Evolutionary conservation across 2,113 vertebrate species (phyloP).

Genomic region (Pachypanchax playfairii): DNA sequence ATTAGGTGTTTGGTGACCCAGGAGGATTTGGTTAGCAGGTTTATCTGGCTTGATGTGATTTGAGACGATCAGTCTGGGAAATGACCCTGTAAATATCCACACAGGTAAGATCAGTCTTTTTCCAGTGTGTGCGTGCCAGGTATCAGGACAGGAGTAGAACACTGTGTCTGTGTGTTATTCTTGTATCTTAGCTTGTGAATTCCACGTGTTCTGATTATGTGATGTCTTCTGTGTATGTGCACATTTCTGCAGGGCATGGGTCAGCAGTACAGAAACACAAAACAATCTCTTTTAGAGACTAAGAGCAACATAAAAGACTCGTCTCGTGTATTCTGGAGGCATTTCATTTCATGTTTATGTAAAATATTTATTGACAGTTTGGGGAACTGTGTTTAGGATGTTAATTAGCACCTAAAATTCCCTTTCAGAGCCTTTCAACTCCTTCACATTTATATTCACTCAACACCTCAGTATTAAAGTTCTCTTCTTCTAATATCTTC

Average conservation of each 20-base stretch:
- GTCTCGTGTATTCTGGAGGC: too few species aligned
- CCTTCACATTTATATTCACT: conserved; percentile 28
- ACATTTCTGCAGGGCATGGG: not conserved
- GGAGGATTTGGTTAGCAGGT: conserved; percentile 61
- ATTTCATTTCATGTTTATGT: not conserved
- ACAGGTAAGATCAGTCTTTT: conserved; percentile 55
- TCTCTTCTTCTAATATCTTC: conserved; percentile 1
- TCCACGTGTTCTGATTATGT: not conserved
- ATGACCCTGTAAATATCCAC: conserved; percentile 41
- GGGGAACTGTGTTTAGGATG: not conserved
- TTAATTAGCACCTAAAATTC: conserved; percentile 25
- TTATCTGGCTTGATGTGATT: conserved; percentile 50
- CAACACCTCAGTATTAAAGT: conserved; percentile 39
- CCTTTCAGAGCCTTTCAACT: not conserved
- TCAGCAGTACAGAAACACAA: too few species aligned
- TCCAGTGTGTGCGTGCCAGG: conserved; percentile 23
- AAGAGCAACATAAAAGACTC: too few species aligned
- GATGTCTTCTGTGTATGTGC: not conserved
- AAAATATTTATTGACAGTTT: not conserved
- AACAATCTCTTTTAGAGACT: not conserved
- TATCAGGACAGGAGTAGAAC: not conserved
- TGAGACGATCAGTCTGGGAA: conserved; percentile 59
- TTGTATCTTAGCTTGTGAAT: not conserved
- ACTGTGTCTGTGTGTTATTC: not conserved
- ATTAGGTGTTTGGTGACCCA: conserved; percentile 60